Evolutionary conservation across 2,797 vertebrate species (phyloP).

Genomic region (Notamacropus eugenii): DNA sequence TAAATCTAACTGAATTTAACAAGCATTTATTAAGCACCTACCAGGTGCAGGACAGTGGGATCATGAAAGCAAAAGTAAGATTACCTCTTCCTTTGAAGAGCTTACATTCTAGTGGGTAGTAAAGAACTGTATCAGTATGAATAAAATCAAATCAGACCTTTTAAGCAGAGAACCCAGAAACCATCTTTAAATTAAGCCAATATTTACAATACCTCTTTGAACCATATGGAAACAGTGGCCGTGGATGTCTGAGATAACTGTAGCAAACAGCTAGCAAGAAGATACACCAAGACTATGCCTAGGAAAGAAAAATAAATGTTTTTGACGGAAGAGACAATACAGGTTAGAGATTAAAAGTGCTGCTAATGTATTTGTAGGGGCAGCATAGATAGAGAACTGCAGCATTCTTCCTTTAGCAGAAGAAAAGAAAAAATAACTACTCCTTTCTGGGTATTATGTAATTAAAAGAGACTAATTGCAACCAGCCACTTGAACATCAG

Average conservation of each 20-base stretch:
- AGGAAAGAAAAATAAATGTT: slow-evolving; percentile 52
- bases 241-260: slow-evolving; percentile 56
- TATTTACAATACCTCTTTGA: slow-evolving; percentile 66
- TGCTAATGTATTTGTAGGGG: slow-evolving; percentile 43
- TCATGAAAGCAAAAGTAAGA: background rate
- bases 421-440: slow-evolving; percentile 26
- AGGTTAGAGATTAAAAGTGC: slow-evolving; percentile 59
- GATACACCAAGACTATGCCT: slow-evolving; percentile 6
- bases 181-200: slow-evolving; percentile 44
- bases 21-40: background rate
- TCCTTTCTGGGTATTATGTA: slow-evolving; percentile 49
- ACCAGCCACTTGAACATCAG: slow-evolving; percentile 55
- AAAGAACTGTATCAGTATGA: background rate
- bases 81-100: background rate
- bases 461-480: slow-evolving; percentile 67
- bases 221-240: slow-evolving; percentile 60
- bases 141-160: slow-evolving; percentile 33
- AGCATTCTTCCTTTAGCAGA: slow-evolving; percentile 54
- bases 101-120: background rate
- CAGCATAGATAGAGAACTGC: slow-evolving; percentile 57
- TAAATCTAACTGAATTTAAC: background rate
- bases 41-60: background rate
- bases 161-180: slow-evolving; percentile 8
- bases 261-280: slow-evolving; percentile 28
- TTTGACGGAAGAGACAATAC: slow-evolving; percentile 68